Evolutionary conservation across 1,140 invertebrate genomes (phyloP), one percentile per base, ranked within the genome.

Genomic region (Neodiprion lecontei): DNA sequence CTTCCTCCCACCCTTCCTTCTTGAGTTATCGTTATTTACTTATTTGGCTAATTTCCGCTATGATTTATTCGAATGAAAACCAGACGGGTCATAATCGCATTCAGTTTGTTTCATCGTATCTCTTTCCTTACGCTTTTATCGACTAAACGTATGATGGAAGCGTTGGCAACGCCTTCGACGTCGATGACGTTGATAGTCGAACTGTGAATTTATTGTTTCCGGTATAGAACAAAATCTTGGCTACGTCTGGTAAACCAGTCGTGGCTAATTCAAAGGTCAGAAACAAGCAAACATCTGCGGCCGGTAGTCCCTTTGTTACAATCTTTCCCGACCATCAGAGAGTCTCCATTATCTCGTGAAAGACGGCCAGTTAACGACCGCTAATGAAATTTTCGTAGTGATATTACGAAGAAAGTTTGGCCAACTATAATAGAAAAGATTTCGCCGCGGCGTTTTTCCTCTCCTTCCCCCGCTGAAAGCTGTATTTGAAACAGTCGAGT

Each of bases 331-430:
- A 14, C 67, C 5, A 21, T n/a, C 66, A 66, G 49, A 72, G 74
- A 72, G 77, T 73, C 67, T 81, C 80, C 74, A 79, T 81, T 81
- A 81, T 81, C 77, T 72, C 67, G 75, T 73, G 76, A 80, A 11
- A 69, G 81, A 81, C 79, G 77, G 81, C 75, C 78, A 79, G 80
- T 77, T 79, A 79, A 80, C 75, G 78, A 75, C 79, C 74, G 74
- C 74, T 83, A 83, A 83, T 83, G 81, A 83, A 83, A 83, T 83
- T 80, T 82, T 81, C 77, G 76, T 74, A 76, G 75, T 79, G 77
- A 80, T 82, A 82, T 84, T 83, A 83, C 80, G 80, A 81, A 78
- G 72, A 70, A 83, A 83, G 77, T 83, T 83, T 81, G 70, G 74
- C 72, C 5, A 61, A 61, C 11, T 61, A 61, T 12, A 61, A 61